phyloP scores from a whole-genome alignment of 1,140 invertebrate species.

The Globodera ellingtonae region DNA sequence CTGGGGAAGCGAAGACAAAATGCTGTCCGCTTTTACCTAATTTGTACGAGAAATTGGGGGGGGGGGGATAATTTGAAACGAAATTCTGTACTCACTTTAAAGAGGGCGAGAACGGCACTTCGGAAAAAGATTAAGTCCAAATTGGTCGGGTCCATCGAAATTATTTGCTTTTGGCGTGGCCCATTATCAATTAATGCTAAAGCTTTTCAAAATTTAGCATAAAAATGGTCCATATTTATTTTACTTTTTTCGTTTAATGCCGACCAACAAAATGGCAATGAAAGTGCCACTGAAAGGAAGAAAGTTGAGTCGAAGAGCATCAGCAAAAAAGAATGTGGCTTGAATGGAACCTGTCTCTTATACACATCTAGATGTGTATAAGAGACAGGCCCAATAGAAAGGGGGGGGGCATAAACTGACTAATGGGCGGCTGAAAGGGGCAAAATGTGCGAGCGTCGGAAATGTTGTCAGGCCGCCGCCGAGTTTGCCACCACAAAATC shows the following conservation, averaged over 20 bases:
- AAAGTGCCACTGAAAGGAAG: neutral
- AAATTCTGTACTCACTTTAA: conserved; percentile 8
- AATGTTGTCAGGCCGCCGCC: too few species aligned
- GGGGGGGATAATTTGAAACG: neutral
- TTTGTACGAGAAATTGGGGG: neutral
- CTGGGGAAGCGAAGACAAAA: conserved; percentile 20
- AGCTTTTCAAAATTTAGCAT: neutral
- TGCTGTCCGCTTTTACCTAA: conserved; percentile 26
- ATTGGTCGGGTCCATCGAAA: conserved; percentile 17
- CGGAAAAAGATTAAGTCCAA: conserved; percentile 24
- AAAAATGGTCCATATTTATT: neutral
- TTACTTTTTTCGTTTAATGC: neutral
- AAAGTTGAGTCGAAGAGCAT: neutral
- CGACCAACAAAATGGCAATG: neutral
- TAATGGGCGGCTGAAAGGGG: neutral
- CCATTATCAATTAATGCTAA: neutral
- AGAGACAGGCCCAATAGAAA: too few species aligned
- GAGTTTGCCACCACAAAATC: too few species aligned
- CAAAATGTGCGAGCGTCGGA: neutral
- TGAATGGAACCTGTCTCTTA: too few species aligned
- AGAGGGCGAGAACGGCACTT: neutral
- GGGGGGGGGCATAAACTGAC: neutral
- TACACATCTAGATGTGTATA: too few species aligned
- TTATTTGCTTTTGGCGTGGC: neutral
- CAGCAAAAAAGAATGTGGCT: neutral